Conservation (phyloP, 1,140 invertebrate genomes). For the Bacillus rossius region DNA sequence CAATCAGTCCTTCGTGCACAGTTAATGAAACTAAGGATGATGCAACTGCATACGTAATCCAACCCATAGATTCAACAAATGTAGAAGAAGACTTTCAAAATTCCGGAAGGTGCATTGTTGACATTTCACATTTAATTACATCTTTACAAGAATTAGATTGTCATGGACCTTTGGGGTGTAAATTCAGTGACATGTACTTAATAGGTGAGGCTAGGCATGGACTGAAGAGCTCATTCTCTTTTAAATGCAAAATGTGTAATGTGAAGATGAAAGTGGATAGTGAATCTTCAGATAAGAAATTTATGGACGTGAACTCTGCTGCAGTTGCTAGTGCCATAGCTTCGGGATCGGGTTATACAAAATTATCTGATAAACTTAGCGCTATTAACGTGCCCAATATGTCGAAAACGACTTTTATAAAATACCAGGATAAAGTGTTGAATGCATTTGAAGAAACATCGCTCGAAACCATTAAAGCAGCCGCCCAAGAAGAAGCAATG, state of each 20-base stretch:
- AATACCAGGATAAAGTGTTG: not conserved
- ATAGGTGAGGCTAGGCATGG: not conserved
- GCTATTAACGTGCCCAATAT: not conserved
- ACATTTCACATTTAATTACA: constrained; percentile 16
- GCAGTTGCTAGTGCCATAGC: constrained; percentile 1
- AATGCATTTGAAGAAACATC: constrained; percentile 16
- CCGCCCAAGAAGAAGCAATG: constrained; percentile 21
- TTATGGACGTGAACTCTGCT: constrained; percentile 9
- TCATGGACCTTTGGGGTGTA: not conserved
- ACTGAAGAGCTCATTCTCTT: not conserved
- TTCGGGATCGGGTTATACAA: constrained; percentile 1
- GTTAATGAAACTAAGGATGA: too few species aligned
- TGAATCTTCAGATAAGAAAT: not conserved
- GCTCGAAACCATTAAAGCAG: constrained; percentile 14
- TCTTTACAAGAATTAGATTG: not conserved
- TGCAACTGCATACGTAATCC: too few species aligned
- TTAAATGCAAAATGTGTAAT: constrained; percentile 9
- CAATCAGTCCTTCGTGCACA: too few species aligned
- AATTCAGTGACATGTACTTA: not conserved
- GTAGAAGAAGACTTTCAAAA: too few species aligned
- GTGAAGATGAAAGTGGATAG: not conserved
- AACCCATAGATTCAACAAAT: too few species aligned
- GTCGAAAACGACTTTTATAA: not conserved
- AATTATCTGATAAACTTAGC: not conserved
- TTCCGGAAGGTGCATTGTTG: constrained; percentile 15